These are phyloP conservation scores for Holocentrus rufus DNA, from an alignment of 2,797 vertebrate genomes.

Conservation along the genomic window DNA sequence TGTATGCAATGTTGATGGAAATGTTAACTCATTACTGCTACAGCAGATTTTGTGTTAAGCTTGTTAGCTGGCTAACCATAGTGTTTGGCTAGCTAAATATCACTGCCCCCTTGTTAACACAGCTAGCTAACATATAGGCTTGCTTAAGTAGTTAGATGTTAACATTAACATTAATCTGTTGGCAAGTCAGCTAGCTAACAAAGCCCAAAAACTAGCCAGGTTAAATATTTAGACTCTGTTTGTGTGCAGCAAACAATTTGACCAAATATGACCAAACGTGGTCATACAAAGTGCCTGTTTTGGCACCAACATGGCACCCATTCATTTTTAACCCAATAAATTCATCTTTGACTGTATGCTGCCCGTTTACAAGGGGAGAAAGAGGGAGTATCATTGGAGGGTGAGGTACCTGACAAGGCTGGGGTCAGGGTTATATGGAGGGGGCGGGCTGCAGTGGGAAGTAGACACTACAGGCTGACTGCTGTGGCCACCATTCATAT, in stretches of 20 bases:
- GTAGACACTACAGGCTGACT: slow-evolving; percentile 92
- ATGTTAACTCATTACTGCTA: too few species aligned
- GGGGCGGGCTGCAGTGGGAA: slow-evolving; percentile 96
- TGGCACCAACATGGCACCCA: slow-evolving; percentile 32
- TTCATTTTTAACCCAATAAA: slow-evolving; percentile 44
- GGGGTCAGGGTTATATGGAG: slow-evolving; percentile 96
- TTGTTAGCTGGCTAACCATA: too few species aligned
- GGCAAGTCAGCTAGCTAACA: background rate
- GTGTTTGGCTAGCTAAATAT: too few species aligned
- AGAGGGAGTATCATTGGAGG: slow-evolving; percentile 83
- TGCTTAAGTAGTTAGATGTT: too few species aligned
- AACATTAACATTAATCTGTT: background rate
- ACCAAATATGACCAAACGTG: slow-evolving; percentile 21
- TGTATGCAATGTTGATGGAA: background rate
- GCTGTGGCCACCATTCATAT: slow-evolving; percentile 91
- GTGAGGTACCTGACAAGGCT: slow-evolving; percentile 94
- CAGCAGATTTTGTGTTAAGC: too few species aligned
- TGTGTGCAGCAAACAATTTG: background rate
- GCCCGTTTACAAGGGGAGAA: slow-evolving; percentile 60
- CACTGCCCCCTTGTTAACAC: too few species aligned
- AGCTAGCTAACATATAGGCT: too few species aligned
- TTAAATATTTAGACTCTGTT: slow-evolving; percentile 13
- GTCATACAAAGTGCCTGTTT: slow-evolving; percentile 26
- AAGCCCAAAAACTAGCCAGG: slow-evolving; percentile 3
- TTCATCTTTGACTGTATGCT: slow-evolving; percentile 59